Base-by-base conservation (phyloP, 2,113 vertebrate genomes). In the Gopherus flavomarginatus region DNA sequence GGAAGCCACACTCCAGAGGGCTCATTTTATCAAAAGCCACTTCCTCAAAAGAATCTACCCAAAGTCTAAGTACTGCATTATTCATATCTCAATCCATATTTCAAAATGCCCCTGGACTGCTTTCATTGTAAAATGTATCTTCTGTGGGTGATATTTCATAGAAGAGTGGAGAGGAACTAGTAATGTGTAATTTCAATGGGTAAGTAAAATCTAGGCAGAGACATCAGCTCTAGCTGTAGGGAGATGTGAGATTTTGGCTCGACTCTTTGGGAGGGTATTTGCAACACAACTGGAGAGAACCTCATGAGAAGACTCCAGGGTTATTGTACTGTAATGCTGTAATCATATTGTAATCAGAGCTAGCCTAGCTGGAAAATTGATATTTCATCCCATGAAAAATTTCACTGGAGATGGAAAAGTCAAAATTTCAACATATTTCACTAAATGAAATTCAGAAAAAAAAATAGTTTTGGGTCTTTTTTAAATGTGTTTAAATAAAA, bases 111-210 rank as follows among this genome's bases (percentile, higher is more conserved):
- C 90, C 82, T 9, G 56, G 82, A 53, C 0, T 38, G 26, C 14
- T 83, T 12, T 86, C 19, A 4, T n/a, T 85, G 50, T 8, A 6
- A 50, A 85, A 13, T 80, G 89, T 89, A 90, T 84, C 87, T 90
- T 90, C 53, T 85, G 80, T 81, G 90, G 78, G 80, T 89, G 92
- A 95, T 12, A 35, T 11, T 78, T 92, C 29, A 81, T 87, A 72
- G 94, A 90, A 97, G 92, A 62, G 81, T 47, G 89, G 81, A 11
- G 27, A 84, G 83, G 21, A 81, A 80, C 86, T 88, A 89, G 88
- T 89, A 79, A 65, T 65, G 79, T 81, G 82, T 31, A 86, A 82
- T 24, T 72, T 75, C n/a, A 75, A 24, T 42, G 88, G 50, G 50
- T 50, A 31, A 53, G 56, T 72, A 49, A 75, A 75, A 89, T 90